These are phyloP conservation scores for Bubo bubo DNA, from an alignment of 2,113 vertebrate genomes.

Conservation along the genomic window DNA sequence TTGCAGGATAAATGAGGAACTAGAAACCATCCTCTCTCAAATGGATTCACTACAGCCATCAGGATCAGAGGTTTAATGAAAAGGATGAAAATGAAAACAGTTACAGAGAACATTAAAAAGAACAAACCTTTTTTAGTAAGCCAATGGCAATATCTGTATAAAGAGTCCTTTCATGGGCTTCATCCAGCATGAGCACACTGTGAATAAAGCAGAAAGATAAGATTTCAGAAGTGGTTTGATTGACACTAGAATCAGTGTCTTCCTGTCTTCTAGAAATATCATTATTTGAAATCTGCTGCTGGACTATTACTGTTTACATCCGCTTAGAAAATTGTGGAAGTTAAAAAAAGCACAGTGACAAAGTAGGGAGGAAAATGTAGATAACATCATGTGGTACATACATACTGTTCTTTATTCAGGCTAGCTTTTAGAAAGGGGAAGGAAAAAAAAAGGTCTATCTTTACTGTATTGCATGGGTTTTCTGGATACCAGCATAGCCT, in stretches of 20 bases:
- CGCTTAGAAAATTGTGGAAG: background rate
- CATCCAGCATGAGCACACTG: slow-evolving; percentile 94
- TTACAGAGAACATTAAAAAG: background rate
- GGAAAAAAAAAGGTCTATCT: background rate
- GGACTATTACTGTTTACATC: background rate
- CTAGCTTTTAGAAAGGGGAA: background rate
- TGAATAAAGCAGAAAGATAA: background rate
- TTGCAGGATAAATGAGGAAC: background rate
- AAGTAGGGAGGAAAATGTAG: background rate
- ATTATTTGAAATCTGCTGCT: background rate
- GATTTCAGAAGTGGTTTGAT: background rate
- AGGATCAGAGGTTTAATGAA: background rate
- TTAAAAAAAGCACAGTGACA: background rate
- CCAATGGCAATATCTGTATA: slow-evolving; percentile 98
- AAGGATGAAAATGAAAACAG: background rate
- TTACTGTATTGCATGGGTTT: background rate
- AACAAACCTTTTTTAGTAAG: slow-evolving; percentile 92
- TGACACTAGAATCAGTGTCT: background rate
- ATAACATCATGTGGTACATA: fast-evolving
- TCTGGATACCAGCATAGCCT: background rate
- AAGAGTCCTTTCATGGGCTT: slow-evolving; percentile 95
- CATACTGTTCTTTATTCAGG: background rate
- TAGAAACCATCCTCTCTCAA: background rate
- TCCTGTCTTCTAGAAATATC: background rate
- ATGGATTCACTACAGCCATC: background rate